Conservation (phyloP, 2,888 invertebrate genomes). For the Arge pagana region DNA sequence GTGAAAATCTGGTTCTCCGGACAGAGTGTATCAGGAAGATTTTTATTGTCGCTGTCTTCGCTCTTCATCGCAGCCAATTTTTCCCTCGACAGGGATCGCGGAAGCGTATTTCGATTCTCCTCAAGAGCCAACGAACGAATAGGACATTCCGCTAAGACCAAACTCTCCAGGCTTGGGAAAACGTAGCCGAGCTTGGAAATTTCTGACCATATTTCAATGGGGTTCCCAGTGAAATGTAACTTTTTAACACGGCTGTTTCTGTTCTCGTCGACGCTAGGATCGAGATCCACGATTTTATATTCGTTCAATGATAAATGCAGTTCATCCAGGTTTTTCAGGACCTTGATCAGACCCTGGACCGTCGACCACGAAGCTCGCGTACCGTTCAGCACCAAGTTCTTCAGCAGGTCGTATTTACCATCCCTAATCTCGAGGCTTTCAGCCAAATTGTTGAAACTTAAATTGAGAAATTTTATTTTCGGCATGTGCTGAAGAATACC, state of each 20-base stretch:
- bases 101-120: slow-evolving; percentile 37
- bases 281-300: slow-evolving; percentile 75
- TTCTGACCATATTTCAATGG: slow-evolving; percentile 82
- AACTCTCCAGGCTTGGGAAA: slow-evolving; percentile 83
- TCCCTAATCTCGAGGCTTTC: slow-evolving; percentile 66
- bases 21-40: slow-evolving; percentile 26
- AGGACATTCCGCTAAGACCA: slow-evolving; percentile 87
- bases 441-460: slow-evolving; percentile 86
- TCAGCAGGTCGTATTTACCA: slow-evolving; percentile 55
- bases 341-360: slow-evolving; percentile 75
- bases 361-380: slow-evolving; percentile 86
- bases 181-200: slow-evolving; percentile 81
- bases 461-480: slow-evolving; percentile 85
- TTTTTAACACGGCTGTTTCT: slow-evolving; percentile 74
- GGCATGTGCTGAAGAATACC: slow-evolving; percentile 87
- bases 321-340: slow-evolving; percentile 83
- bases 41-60: slow-evolving; percentile 47
- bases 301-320: slow-evolving; percentile 91
- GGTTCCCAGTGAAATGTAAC: slow-evolving; percentile 87
- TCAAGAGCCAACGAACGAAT: slow-evolving; percentile 63
- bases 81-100: slow-evolving; percentile 12
- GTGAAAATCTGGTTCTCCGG: slow-evolving; percentile 34
- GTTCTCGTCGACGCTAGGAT: slow-evolving; percentile 49
- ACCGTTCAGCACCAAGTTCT: slow-evolving; percentile 84
- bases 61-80: slow-evolving; percentile 30